Evolutionary conservation across 2,797 vertebrate species (phyloP).

Genomic region (Squalus acanthias): DNA sequence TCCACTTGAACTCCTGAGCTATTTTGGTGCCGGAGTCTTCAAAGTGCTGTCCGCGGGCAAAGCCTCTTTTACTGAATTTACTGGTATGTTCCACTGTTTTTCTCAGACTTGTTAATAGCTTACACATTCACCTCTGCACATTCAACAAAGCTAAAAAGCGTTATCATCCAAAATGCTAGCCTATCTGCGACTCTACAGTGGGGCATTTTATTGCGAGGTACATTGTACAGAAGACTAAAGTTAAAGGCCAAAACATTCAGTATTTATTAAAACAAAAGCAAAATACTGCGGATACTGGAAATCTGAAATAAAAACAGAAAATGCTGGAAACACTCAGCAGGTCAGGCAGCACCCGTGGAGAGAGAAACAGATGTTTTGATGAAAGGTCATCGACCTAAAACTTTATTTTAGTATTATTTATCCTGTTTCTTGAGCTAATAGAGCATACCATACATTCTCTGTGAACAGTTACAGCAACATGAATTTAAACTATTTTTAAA

Average conservation of each 20-base stretch:
- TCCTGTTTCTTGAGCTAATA: not conserved
- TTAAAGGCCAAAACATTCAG: not conserved
- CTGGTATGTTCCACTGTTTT: not conserved
- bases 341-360: not conserved
- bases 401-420: not conserved
- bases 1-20: no score
- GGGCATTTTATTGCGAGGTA: not conserved
- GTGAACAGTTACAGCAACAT: not conserved
- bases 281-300: not conserved
- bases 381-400: not conserved
- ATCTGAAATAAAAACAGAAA: not conserved
- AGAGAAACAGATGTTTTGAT: not conserved
- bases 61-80: no score
- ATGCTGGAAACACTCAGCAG: not conserved
- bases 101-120: not conserved
- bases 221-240: not conserved
- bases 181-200: not conserved
- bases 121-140: not conserved
- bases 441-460: not conserved
- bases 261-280: not conserved
- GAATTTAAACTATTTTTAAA: conserved; percentile 1
- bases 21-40: no score
- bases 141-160: not conserved
- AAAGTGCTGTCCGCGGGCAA: no score
- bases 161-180: not conserved